These are phyloP conservation scores for Rana temporaria DNA, from an alignment of 2,113 vertebrate species.

Conservation along the genomic window DNA sequence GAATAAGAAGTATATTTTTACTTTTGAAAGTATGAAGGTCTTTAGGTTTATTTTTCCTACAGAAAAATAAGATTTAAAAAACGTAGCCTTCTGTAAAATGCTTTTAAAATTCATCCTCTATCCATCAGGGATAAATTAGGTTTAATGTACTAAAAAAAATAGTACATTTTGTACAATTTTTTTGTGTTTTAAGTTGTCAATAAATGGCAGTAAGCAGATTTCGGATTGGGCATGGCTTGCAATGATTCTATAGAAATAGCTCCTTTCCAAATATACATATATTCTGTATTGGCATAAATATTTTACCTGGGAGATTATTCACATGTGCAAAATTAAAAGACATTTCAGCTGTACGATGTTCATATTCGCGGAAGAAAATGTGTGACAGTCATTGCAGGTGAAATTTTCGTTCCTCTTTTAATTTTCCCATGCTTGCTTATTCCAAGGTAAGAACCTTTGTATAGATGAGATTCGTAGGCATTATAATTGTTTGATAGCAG, in stretches of 20 bases:
- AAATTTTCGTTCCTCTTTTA: conserved; percentile 90
- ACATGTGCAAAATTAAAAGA: conserved; percentile 83
- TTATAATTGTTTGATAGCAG: conserved; percentile 96
- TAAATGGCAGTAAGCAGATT: conserved; percentile 77
- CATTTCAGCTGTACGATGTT: conserved; percentile 62
- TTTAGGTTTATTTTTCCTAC: conserved; percentile 27
- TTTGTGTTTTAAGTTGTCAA: conserved; percentile 46
- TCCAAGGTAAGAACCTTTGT: conserved; percentile 86
- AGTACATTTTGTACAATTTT: conserved; percentile 68
- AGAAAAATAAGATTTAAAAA: conserved; percentile 14
- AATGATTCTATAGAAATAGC: conserved; percentile 75
- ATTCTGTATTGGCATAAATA: conserved; percentile 79
- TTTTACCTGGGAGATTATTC: conserved; percentile 81
- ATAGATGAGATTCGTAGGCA: conserved; percentile 85
- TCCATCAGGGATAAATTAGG: conserved; percentile 65
- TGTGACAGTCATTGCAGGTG: conserved; percentile 91
- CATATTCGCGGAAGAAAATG: conserved; percentile 95
- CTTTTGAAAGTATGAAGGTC: conserved; percentile 60
- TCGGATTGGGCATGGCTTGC: conserved; percentile 68
- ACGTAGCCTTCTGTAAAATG: conserved; percentile 26
- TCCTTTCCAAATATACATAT: conserved; percentile 85
- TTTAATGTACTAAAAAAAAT: conserved; percentile 67
- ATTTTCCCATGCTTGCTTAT: conserved; percentile 91
- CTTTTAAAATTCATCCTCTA: conserved; percentile 63
- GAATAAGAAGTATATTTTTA: conserved; percentile 74